A percentile compares a stretch with the other conserved stretches of the same genome.
Evolutionary conservation across 1,140 invertebrate genomes (phyloP).

Genomic region (Diorhabda sublineata): DNA sequence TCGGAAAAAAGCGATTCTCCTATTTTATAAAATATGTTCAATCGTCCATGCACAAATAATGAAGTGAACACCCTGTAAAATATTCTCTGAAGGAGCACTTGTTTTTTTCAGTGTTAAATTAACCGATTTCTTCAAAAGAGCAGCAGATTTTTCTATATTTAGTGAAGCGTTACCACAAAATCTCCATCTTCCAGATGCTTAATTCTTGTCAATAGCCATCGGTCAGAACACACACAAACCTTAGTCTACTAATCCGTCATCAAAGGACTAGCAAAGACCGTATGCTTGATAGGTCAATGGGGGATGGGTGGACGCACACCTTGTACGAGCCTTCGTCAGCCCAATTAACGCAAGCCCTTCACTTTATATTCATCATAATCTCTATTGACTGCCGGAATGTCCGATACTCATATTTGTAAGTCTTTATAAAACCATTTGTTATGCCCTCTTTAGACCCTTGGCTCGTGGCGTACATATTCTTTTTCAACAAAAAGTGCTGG

Average conservation of each 20-base stretch:
- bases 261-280: slow-evolving; percentile 8
- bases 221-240: slow-evolving; percentile 6
- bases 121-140: background rate
- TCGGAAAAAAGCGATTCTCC: too few relatives aligned
- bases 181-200: slow-evolving; percentile 1
- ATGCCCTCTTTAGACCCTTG: slow-evolving; percentile 18
- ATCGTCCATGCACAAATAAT: too few relatives aligned
- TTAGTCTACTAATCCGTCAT: slow-evolving; percentile 21
- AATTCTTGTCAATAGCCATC: slow-evolving; percentile 3
- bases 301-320: slow-evolving; percentile 13
- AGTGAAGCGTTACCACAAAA: background rate
- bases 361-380: slow-evolving; percentile 25
- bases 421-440: slow-evolving; percentile 25
- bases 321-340: slow-evolving; percentile 15
- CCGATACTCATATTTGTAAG: slow-evolving; percentile 17
- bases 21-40: too few relatives aligned
- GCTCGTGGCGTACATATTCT: slow-evolving; percentile 13
- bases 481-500: background rate
- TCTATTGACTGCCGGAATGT: slow-evolving; percentile 17
- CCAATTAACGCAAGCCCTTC: slow-evolving; percentile 25
- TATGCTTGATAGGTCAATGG: slow-evolving; percentile 8
- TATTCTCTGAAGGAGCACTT: too few relatives aligned
- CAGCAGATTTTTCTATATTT: background rate
- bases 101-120: background rate
- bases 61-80: too few relatives aligned